Conservation (phyloP, 37 sponge, comb jelly and placozoan species). For the Petrosia ficiformis region DNA sequence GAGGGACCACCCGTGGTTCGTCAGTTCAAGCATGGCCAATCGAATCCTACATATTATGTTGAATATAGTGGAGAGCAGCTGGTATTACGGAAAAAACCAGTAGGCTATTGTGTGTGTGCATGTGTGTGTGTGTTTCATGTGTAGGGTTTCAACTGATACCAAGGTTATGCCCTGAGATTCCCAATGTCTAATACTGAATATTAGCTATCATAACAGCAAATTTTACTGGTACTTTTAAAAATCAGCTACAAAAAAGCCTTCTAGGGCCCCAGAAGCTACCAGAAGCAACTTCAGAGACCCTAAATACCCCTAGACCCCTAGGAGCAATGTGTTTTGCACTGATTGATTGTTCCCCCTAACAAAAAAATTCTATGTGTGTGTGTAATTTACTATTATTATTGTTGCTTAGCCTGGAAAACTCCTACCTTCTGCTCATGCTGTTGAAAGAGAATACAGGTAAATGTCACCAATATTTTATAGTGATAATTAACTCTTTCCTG, state of each 20-base stretch:
- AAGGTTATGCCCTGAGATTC: slow-evolving; percentile 20
- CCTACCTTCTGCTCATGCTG: slow-evolving; percentile 66
- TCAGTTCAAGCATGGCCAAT: slow-evolving; percentile 70
- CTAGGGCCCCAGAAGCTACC: too few relatives aligned
- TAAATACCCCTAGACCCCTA: too few relatives aligned
- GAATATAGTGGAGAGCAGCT: slow-evolving; percentile 43
- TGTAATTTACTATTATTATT: too few relatives aligned
- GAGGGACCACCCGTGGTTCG: slow-evolving; percentile 23
- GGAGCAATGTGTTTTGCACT: too few relatives aligned
- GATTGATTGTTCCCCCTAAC: too few relatives aligned
- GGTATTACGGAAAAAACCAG: slow-evolving; percentile 84
- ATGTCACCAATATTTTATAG: not conserved
- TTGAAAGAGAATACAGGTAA: slow-evolving; percentile 69
- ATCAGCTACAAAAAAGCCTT: too few relatives aligned
- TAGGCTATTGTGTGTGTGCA: slow-evolving; percentile 1
- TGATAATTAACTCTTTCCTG: slow-evolving; percentile 2
- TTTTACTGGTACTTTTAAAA: not conserved
- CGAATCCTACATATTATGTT: slow-evolving; percentile 82
- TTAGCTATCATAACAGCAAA: slow-evolving; percentile 21
- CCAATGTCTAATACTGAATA: not conserved
- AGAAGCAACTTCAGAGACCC: too few relatives aligned
- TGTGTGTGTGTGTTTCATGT: too few relatives aligned
- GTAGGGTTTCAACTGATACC: too few relatives aligned
- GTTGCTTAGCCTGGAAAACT: slow-evolving; percentile 52
- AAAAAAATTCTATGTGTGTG: too few relatives aligned